Evolutionary conservation across 2,888 invertebrate genomes (phyloP), one percentile per base, ranked within the genome.

Genomic region (Parnassius smintheus): DNA sequence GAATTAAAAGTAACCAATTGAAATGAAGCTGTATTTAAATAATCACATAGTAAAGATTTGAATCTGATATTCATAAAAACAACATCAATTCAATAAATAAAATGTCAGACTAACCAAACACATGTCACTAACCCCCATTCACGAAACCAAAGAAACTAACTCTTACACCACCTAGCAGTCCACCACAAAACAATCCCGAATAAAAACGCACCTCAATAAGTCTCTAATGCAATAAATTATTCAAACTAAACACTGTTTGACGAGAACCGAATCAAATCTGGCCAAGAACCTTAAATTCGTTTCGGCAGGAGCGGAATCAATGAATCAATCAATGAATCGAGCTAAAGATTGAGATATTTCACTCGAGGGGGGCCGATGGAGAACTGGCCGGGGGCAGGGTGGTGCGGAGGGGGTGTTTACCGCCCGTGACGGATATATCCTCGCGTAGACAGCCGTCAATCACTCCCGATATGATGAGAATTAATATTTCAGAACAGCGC

Each of bases 281-380:
- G 65, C 68, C 66, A 60, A 64, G 67, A 61, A 65, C 61, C 66
- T 68, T 72, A 72, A 70, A 70, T 70, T 68, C 59, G 55, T 46
- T 59, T 60, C 63, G 59, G 65, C 66, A 70, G 50, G 44, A 53
- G 56, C 35, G 72, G 79, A 83, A 87, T 88, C 86, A 85, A 89
- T 88, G 88, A 82, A 88, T 89, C 89, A 88, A 89, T 90, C 89
- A 88, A 89, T 89, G 89, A 86, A 85, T 86, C 86, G 83, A 73
- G 83, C 83, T 84, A 83, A 88, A 90, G 90, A 91, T 91, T 91
- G 88, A 91, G 91, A 91, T 90, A 87, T 90, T 85, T 86, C 80
- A 80, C 80, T 82, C 72, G 72, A 74, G 80, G 74, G 66, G 69
- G 66, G 51, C 65, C 66, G 62, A 68, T 71, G 69, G 67, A 61